These are phyloP conservation scores for Ophion ellenae DNA, from an alignment of 2,888 invertebrate genomes.

Conservation along the genomic window DNA sequence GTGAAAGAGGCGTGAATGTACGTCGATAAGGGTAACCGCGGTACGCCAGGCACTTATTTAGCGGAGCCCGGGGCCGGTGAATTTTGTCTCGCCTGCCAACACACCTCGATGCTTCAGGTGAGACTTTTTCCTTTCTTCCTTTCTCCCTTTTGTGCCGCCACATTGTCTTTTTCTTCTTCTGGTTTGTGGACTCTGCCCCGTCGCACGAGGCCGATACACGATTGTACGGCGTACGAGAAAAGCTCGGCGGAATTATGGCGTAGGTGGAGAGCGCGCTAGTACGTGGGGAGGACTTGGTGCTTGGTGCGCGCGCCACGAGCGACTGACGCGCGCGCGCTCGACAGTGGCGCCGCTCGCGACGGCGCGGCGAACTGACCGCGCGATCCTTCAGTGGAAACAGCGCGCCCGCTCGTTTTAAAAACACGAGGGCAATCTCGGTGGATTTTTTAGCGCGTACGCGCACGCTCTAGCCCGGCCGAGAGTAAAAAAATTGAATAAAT, in stretches of 20 bases:
- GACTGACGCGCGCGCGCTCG: constrained; percentile 18
- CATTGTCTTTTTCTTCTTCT: background rate
- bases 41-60: constrained; percentile 73
- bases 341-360: constrained; percentile 32
- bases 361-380: background rate
- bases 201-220: background rate
- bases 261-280: constrained; percentile 16
- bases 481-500: no score
- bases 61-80: constrained; percentile 71
- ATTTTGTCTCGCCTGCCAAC: constrained; percentile 74
- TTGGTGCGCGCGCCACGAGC: constrained; percentile 50
- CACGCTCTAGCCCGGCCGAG: no score
- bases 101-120: constrained; percentile 82
- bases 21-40: constrained; percentile 71
- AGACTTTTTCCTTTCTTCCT: constrained; percentile 51
- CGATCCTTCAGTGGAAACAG: no score
- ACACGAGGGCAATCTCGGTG: no score
- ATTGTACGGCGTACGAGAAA: background rate
- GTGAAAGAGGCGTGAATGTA: constrained; percentile 70
- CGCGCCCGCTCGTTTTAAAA: background rate
- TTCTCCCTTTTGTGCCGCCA: background rate
- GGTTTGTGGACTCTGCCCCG: no score
- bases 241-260: background rate
- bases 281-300: constrained; percentile 18
- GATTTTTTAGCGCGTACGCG: no score